phyloP scores from a whole-genome alignment of 2,797 vertebrate species.

The Argentina silus region DNA sequence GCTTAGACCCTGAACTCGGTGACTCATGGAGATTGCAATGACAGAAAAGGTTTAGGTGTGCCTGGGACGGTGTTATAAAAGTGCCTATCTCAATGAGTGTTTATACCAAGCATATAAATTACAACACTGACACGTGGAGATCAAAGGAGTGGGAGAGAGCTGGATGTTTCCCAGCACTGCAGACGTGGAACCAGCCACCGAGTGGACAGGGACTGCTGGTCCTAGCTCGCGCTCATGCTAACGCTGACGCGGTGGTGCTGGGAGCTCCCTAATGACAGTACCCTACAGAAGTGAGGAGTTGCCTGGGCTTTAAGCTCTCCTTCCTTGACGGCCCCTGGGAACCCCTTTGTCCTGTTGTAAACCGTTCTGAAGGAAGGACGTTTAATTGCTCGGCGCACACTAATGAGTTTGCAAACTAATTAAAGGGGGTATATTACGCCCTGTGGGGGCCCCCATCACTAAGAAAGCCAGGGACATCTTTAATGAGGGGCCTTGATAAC shows the following conservation, averaged over 20 bases:
- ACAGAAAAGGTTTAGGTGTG: background rate
- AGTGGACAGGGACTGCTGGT: background rate
- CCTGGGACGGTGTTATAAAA: conserved; percentile 28
- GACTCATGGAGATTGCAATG: conserved; percentile 20
- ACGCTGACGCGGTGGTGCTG: conserved; percentile 1
- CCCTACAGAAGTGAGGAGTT: conserved; percentile 16
- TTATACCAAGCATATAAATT: background rate
- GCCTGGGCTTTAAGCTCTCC: conserved; percentile 54
- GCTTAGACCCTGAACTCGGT: background rate
- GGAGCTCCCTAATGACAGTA: conserved; percentile 44
- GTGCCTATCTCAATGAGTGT: background rate
- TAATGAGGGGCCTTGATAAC: conserved; percentile 83
- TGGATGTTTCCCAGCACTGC: conserved; percentile 28
- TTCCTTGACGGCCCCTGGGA: conserved; percentile 69
- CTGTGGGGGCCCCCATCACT: conserved; percentile 73
- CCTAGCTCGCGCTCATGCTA: no score
- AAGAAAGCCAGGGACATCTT: conserved; percentile 77
- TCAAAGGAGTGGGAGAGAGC: conserved; percentile 9
- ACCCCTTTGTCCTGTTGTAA: conserved; percentile 77
- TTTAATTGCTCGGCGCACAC: conserved; percentile 77
- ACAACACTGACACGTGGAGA: conserved; percentile 1
- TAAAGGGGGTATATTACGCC: conserved; percentile 75
- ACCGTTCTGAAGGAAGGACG: conserved; percentile 74
- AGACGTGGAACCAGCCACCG: conserved; percentile 33
- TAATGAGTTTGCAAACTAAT: conserved; percentile 84